Percentiles rank a stretch among this genome's conserved stretches.
Evolutionary conservation across 2,888 invertebrate genomes (phyloP).

Genomic region (Polyommatus icarus): DNA sequence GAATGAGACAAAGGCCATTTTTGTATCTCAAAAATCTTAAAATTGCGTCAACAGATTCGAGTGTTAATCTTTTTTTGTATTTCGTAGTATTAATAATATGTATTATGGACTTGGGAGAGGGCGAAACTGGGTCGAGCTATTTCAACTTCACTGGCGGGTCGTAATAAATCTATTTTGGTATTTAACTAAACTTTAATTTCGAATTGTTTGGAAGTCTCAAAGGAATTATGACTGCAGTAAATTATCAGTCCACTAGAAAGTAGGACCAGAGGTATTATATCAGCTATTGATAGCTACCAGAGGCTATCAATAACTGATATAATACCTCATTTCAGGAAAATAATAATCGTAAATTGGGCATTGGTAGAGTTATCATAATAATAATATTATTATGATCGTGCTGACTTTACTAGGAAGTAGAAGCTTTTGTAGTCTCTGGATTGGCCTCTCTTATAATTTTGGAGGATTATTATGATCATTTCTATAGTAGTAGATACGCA

Average conservation of each 20-base stretch:
- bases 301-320: background rate
- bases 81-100: conserved; percentile 3
- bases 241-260: background rate
- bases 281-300: no score
- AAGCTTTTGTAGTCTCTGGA: no score
- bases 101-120: background rate
- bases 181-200: conserved; percentile 1
- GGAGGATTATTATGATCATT: no score
- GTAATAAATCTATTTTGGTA: conserved; percentile 14
- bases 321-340: no score
- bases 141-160: conserved; percentile 20
- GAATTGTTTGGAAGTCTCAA: background rate
- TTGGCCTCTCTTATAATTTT: no score
- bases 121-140: conserved; percentile 13
- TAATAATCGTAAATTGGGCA: no score
- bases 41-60: background rate
- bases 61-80: conserved; percentile 5
- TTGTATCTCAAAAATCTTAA: background rate
- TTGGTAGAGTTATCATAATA: no score
- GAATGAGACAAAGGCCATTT: background rate
- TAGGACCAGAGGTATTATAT: background rate
- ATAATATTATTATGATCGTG: no score
- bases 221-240: background rate
- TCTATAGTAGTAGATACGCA: no score
- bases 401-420: no score